Evolutionary conservation across 2,888 invertebrate species (phyloP), one percentile per base, ranked within the genome.

Genomic region (Geophilus truncorum): DNA sequence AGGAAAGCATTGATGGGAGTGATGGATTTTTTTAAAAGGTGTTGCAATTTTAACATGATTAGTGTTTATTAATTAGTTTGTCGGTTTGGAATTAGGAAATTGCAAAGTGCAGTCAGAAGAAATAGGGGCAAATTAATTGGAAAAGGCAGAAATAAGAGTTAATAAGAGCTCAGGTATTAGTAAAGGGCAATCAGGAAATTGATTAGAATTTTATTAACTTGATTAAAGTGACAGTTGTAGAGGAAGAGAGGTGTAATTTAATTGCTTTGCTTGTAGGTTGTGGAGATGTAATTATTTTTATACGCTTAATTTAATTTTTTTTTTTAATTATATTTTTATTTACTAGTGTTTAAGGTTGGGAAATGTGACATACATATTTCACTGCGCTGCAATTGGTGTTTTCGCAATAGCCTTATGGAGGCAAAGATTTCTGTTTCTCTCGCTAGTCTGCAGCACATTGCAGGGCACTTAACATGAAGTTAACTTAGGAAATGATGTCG

Each of bases 201-300:
- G 25, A 70, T 62, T 62, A 62, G 57, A 21, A 62, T 62, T 62
- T 62, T 62, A 62, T 62, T 62, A 62, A 62, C 57, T 62, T 62
- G 57, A 62, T 70, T 70, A 70, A 70, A 70, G 25, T 28, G 25
- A 70, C 51, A 51, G 51, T 51, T 21, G 18, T n/a, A 18, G 51
- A 51, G 51, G n/a, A 1, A 32, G 32, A 32, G 9, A 6, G 32
- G 32, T 32, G 32, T 32, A 32, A 32, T 32, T 9, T 32, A 9
- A 32, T n/a, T n/a, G n/a, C n/a, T n/a, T n/a, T n/a, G n/a, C n/a
- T n/a, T n/a, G n/a, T n/a, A n/a, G n/a, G n/a, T n/a, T n/a, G n/a
- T n/a, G n/a, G n/a, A n/a, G n/a, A n/a, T n/a, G n/a, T n/a, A n/a
- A n/a, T n/a, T n/a, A n/a, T n/a, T n/a, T n/a, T n/a, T n/a, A n/a